phyloP scores from a whole-genome alignment of 2,797 vertebrate genomes.

The Acanthurus tractus region DNA sequence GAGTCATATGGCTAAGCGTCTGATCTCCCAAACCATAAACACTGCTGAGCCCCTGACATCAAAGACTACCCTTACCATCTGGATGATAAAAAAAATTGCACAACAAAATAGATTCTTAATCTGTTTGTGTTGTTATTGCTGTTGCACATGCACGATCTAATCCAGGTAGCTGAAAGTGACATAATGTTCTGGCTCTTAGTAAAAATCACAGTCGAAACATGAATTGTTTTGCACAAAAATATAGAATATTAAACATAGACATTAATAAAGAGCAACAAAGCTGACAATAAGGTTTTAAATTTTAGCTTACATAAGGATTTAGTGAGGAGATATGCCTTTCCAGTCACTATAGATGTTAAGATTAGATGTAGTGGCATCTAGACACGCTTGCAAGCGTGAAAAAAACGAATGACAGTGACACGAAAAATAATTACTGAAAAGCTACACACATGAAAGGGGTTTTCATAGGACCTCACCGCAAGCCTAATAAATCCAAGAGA shows the following conservation, averaged over 20 bases:
- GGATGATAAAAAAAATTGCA: conserved; percentile 6
- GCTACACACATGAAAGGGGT: neutral
- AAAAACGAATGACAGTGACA: neutral
- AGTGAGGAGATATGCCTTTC: neutral
- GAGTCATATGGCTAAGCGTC: neutral
- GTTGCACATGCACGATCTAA: neutral
- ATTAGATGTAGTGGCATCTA: neutral
- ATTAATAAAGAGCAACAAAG: neutral
- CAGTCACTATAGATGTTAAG: too few relatives aligned
- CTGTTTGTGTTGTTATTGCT: neutral
- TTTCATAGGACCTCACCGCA: conserved; percentile 12
- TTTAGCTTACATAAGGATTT: too few relatives aligned
- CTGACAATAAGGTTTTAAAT: too few relatives aligned
- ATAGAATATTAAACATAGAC: neutral
- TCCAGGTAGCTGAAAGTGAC: neutral
- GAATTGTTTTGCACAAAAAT: neutral
- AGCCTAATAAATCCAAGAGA: conserved; percentile 26
- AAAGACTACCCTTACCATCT: neutral
- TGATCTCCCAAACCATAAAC: neutral
- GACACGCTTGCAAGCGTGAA: neutral
- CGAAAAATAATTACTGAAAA: conserved; percentile 5
- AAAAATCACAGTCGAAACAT: neutral
- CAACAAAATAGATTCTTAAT: neutral
- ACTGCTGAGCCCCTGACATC: neutral
- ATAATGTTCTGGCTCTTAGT: neutral